Percentiles rank a stretch among this genome's conserved stretches.
Conservation (phyloP, 2,888 invertebrate species). For the Tetramorium bicarinatum region DNA sequence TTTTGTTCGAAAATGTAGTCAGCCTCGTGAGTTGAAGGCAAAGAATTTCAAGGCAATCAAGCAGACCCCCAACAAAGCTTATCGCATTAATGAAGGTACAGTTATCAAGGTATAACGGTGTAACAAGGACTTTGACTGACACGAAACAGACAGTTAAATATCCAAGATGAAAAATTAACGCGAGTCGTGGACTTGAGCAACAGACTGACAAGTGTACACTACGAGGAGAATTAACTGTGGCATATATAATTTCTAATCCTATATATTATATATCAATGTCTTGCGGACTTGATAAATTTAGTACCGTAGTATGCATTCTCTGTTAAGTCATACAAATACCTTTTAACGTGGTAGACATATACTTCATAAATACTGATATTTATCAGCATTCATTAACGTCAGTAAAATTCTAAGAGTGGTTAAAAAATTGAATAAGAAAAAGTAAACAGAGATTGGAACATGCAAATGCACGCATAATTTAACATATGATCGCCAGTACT, state of each 20-base stretch:
- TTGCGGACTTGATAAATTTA: background rate
- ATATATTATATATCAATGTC: background rate
- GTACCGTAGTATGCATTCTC: background rate
- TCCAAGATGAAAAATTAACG: constrained; percentile 43
- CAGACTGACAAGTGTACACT: background rate
- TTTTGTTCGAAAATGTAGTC: constrained; percentile 9
- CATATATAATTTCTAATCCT: background rate
- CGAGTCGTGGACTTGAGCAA: constrained; percentile 1
- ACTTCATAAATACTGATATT: background rate
- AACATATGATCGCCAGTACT: background rate
- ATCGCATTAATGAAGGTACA: constrained; percentile 41
- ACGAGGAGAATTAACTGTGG: background rate
- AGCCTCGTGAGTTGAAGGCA: constrained; percentile 1
- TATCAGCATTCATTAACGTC: constrained; percentile 1
- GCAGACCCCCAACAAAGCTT: constrained; percentile 38
- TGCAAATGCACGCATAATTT: constrained; percentile 9
- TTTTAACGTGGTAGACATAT: background rate
- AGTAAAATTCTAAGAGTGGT: background rate
- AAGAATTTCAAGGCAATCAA: constrained; percentile 45
- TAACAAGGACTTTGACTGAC: constrained; percentile 67
- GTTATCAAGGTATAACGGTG: constrained; percentile 48
- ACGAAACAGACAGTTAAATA: constrained; percentile 68
- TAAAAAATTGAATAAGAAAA: constrained; percentile 8
- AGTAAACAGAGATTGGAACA: background rate
- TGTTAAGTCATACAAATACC: background rate